phyloP scores from a whole-genome alignment of 2,113 vertebrate genomes.

The Aldabrachelys gigantea region DNA sequence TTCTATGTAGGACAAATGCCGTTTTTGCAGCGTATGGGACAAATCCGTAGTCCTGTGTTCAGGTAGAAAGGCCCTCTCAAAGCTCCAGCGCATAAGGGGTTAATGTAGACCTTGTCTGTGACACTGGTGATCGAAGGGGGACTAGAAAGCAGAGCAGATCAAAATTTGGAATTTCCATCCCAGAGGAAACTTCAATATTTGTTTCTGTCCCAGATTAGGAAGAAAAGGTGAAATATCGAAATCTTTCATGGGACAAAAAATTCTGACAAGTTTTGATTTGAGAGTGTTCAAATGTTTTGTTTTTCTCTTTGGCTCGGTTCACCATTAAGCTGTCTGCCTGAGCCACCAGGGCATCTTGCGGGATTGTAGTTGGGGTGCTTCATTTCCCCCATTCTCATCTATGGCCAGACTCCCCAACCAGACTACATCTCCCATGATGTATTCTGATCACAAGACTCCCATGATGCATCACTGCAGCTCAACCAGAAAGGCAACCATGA shows the following conservation, averaged over 20 bases:
- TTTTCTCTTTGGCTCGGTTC: neutral
- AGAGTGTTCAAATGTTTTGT: neutral
- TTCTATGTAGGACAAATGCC: neutral
- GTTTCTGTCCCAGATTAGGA: neutral
- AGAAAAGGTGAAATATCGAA: neutral
- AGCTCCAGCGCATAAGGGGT: neutral
- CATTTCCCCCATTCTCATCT: no score
- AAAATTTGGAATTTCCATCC: neutral
- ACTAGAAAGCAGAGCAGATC: neutral
- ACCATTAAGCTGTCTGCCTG: neutral
- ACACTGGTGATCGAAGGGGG: neutral
- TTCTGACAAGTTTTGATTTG: neutral
- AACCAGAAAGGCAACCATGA: neutral
- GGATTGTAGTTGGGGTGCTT: neutral
- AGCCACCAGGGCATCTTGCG: neutral
- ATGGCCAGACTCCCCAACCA: neutral
- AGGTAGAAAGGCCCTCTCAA: neutral
- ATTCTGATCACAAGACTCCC: neutral
- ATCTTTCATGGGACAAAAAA: neutral
- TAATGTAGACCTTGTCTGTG: neutral
- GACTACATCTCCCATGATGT: neutral
- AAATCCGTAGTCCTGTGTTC: neutral
- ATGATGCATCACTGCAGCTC: neutral
- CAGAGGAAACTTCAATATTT: neutral
- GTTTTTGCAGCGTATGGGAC: neutral